phyloP scores from a whole-genome alignment of 1,140 invertebrate genomes.

The Pantala flavescens region DNA sequence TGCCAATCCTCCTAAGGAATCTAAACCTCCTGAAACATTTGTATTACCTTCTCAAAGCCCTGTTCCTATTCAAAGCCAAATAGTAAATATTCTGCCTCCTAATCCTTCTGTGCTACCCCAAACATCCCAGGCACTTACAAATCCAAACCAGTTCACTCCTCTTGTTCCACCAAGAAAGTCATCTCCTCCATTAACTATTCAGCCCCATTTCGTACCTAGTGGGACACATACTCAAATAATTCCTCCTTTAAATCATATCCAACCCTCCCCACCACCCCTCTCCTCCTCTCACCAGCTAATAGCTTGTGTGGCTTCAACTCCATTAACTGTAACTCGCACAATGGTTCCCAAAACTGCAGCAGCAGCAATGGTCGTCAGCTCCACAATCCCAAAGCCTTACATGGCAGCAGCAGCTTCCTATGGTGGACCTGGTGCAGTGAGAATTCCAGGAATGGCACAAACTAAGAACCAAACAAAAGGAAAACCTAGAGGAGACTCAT shows the following conservation, averaged over 20 bases:
- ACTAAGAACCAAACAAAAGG: constrained; percentile 14
- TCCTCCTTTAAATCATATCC: background rate
- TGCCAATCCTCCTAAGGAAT: constrained; percentile 28
- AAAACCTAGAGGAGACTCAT: background rate
- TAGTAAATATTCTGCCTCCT: background rate
- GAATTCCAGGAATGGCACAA: constrained; percentile 34
- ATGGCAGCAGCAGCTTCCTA: constrained; percentile 33
- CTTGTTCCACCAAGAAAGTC: background rate
- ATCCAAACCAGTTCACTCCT: background rate
- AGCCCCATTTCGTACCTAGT: constrained; percentile 10
- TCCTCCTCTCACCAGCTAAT: constrained; percentile 12
- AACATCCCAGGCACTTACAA: constrained; percentile 5
- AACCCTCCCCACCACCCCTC: constrained; percentile 2
- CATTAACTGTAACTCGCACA: background rate
- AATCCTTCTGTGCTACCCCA: constrained; percentile 13
- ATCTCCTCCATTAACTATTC: background rate
- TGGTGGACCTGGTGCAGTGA: constrained; percentile 33
- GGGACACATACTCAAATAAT: constrained; percentile 13
- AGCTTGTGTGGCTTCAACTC: background rate
- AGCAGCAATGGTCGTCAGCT: background rate
- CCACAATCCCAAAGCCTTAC: background rate
- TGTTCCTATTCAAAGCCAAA: background rate
- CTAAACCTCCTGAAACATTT: constrained; percentile 25
- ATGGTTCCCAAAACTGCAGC: background rate
- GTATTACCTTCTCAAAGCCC: background rate